A percentile compares a stretch with the other conserved stretches of the same genome.
These are phyloP conservation scores for Epicampocera succincta DNA, from an alignment of 2,888 invertebrate species.

Conservation along the genomic window DNA sequence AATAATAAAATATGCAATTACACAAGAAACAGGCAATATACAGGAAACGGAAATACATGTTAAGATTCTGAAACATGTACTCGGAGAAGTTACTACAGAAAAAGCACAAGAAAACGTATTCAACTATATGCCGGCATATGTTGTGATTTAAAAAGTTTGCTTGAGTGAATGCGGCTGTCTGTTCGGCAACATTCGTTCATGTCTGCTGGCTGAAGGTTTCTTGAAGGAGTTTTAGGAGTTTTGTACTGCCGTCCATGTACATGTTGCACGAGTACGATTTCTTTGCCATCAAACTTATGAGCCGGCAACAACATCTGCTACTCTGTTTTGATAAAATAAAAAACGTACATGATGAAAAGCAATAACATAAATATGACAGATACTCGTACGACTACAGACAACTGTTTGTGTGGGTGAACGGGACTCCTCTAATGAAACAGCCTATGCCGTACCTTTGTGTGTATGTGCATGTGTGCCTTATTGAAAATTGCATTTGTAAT, in stretches of 20 bases:
- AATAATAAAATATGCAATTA: slow-evolving; percentile 23
- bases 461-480: slow-evolving; percentile 34
- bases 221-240: slow-evolving; percentile 23
- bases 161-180: neutral
- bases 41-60: slow-evolving; percentile 61
- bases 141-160: slow-evolving; percentile 51
- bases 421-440: neutral
- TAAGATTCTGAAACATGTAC: slow-evolving; percentile 41
- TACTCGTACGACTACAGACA: neutral
- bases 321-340: slow-evolving; percentile 37
- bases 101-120: slow-evolving; percentile 12
- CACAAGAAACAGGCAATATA: slow-evolving; percentile 33
- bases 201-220: slow-evolving; percentile 49
- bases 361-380: slow-evolving; percentile 59
- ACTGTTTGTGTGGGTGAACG: slow-evolving; percentile 4
- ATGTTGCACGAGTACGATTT: neutral
- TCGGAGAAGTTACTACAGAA: neutral
- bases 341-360: slow-evolving; percentile 50
- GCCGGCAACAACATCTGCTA: slow-evolving; percentile 52
- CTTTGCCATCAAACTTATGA: slow-evolving; percentile 7
- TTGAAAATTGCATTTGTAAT: slow-evolving; percentile 67
- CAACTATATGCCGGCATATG: slow-evolving; percentile 50
- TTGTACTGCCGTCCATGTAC: neutral
- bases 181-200: neutral
- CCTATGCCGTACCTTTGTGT: neutral